Base-by-base conservation (phyloP, 2,888 invertebrate species). In the Drosophila nr. medialis region DNA sequence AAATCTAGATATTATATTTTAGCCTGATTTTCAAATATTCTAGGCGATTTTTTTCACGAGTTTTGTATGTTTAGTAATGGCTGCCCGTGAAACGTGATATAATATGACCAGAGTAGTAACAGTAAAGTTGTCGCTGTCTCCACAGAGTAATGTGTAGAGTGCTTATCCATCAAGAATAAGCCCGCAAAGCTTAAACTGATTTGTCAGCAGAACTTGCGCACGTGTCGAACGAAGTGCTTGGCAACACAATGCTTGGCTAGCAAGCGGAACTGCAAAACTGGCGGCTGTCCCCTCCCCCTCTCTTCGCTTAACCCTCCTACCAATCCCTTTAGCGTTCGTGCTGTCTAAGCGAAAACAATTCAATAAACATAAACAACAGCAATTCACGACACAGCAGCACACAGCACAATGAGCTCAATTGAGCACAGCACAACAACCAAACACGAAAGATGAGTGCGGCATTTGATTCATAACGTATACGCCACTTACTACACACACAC, bases 131-230 rank as follows among this genome's bases (percentile, higher is more conserved):
- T 38, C 18, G 27, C 30, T 15, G 30, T 34, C 30, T 32, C 21
- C 21, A 42, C 8, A 24, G 30, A 18, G 4, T 18, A 54, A 27
- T 49, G 27, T 21, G 8, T 30, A 21, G 18, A 50, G 18, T 64
- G 75, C 75, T 62, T 62, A 42, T 11, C 56, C 66, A 59, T 65
- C 56, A 54, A 21, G 18, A 51, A 45, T 15, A 48, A 51, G 8
- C 34, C 58, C 64, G 38, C 42, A 55, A 32, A 29, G 10, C 29
- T 42, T 30, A 53, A 70, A 59, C 18, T 55, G 54, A 62, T 60
- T 49, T 36, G 55, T 34, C 63, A 82, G 69, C 70, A 64, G 80
- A 81, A 82, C 86, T 80, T 83, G 86, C 71, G 75, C 86, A 88
- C 88, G 86, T 88, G 84, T 76, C 78, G 71, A 32, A 56, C 60